A percentile compares a stretch with the other conserved stretches of the same genome.
These are phyloP conservation scores for Rhynchophorus ferrugineus DNA, from an alignment of 1,140 invertebrate species.

Conservation along the genomic window DNA sequence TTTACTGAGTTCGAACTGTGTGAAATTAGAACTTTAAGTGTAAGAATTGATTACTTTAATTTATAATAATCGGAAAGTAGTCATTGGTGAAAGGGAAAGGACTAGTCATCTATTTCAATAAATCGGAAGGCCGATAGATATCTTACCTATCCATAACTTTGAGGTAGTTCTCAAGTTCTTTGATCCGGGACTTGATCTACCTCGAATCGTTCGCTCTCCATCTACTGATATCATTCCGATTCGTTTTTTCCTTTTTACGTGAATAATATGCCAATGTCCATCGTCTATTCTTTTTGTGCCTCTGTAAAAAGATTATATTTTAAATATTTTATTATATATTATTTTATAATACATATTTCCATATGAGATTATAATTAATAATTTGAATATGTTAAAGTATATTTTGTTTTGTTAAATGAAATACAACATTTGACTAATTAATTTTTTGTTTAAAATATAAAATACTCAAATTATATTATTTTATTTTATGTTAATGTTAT, in stretches of 20 bases:
- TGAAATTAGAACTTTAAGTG: no score
- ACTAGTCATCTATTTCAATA: background rate
- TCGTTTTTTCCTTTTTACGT: slow-evolving; percentile 57
- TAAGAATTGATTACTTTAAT: no score
- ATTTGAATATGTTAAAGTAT: no score
- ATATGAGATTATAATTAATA: no score
- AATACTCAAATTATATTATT: no score
- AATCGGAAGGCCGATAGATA: background rate
- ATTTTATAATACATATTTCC: background rate
- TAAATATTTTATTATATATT: background rate
- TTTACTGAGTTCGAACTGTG: no score
- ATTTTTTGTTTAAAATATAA: no score
- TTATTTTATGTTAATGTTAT: no score
- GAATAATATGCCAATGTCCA: slow-evolving; percentile 65
- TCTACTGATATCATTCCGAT: slow-evolving; percentile 64
- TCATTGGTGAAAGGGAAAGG: no score
- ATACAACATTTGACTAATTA: no score
- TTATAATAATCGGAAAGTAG: no score
- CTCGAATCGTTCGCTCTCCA: slow-evolving; percentile 51
- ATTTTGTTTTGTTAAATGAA: no score
- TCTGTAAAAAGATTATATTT: slow-evolving; percentile 36
- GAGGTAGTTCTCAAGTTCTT: slow-evolving; percentile 66
- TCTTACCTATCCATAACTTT: slow-evolving; percentile 65
- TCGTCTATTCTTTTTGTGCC: slow-evolving; percentile 55
- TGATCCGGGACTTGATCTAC: slow-evolving; percentile 54